These are phyloP conservation scores for Marronus borbonicus DNA, from an alignment of 2,888 invertebrate genomes.

Conservation along the genomic window DNA sequence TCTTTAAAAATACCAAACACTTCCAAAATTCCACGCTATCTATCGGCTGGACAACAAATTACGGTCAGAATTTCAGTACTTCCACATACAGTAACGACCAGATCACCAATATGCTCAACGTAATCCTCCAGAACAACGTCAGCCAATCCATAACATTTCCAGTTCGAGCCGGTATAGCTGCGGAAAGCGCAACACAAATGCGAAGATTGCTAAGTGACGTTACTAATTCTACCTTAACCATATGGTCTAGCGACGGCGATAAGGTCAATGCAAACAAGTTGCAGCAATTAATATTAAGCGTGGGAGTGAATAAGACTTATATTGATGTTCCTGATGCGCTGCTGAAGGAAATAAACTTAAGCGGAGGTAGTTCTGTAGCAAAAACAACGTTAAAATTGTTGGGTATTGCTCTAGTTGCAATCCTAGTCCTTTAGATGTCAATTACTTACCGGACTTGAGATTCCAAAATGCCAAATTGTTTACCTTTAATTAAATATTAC, in stretches of 20 bases:
- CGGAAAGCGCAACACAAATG: slow-evolving; percentile 77
- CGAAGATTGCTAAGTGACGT: slow-evolving; percentile 74
- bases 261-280: slow-evolving; percentile 78
- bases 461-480: too few relatives aligned
- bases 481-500: not conserved
- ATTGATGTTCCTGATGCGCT: slow-evolving; percentile 83
- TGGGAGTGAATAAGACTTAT: slow-evolving; percentile 81
- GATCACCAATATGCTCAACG: slow-evolving; percentile 79
- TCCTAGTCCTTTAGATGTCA: not conserved
- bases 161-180: slow-evolving; percentile 80
- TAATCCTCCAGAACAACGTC: slow-evolving; percentile 73
- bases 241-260: slow-evolving; percentile 84
- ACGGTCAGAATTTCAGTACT: slow-evolving; percentile 71
- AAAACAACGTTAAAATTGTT: slow-evolving; percentile 1
- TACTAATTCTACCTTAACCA: slow-evolving; percentile 80
- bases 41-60: slow-evolving; percentile 89
- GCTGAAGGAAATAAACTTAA: slow-evolving; percentile 71
- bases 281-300: slow-evolving; percentile 76
- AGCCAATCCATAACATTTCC: slow-evolving; percentile 87
- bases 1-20: slow-evolving; percentile 74
- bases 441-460: not conserved
- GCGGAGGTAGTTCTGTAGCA: slow-evolving; percentile 17
- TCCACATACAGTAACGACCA: slow-evolving; percentile 77
- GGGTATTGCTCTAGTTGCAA: not conserved
- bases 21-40: slow-evolving; percentile 82